Evolutionary conservation across 1,140 invertebrate genomes (phyloP).

Genomic region (Euwallacea similis): DNA sequence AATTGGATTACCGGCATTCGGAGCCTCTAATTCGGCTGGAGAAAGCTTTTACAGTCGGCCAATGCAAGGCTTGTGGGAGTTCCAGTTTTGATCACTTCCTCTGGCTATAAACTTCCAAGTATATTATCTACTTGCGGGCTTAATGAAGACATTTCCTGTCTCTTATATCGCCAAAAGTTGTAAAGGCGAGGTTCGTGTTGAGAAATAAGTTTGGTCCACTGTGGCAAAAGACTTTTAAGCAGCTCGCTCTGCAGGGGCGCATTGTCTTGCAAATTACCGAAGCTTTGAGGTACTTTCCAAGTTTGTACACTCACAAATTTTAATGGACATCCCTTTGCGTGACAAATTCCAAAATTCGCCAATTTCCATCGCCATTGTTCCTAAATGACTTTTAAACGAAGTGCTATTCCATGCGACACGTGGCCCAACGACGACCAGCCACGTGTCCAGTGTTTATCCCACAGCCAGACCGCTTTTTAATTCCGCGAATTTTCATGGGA

Average conservation of each 20-base stretch:
- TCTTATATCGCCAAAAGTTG: neutral
- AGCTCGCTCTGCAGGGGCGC: neutral
- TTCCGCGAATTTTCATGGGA: neutral
- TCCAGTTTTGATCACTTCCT: neutral
- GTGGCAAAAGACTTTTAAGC: neutral
- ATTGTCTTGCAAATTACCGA: slow-evolving; percentile 31
- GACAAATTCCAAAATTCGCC: slow-evolving; percentile 34
- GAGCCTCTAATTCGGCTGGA: slow-evolving; percentile 51
- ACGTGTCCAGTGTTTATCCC: slow-evolving; percentile 35
- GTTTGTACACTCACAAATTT: no score
- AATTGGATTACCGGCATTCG: slow-evolving; percentile 52
- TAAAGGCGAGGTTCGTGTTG: neutral
- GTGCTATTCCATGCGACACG: slow-evolving; percentile 36
- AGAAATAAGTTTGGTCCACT: neutral
- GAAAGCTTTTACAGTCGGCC: slow-evolving; percentile 46
- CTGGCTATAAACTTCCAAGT: neutral
- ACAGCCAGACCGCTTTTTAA: slow-evolving; percentile 35
- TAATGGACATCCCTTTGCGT: slow-evolving; percentile 2
- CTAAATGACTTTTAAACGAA: slow-evolving; percentile 40
- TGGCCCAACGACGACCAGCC: slow-evolving; percentile 26
- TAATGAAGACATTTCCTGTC: neutral
- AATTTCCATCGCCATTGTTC: slow-evolving; percentile 17
- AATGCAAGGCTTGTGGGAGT: neutral
- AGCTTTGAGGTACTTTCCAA: neutral
- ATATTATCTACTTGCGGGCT: neutral